A percentile compares a stretch with the other conserved stretches of the same genome.
These are phyloP conservation scores for Drosophila paranaensis DNA, from an alignment of 2,888 invertebrate genomes.

Conservation along the genomic window DNA sequence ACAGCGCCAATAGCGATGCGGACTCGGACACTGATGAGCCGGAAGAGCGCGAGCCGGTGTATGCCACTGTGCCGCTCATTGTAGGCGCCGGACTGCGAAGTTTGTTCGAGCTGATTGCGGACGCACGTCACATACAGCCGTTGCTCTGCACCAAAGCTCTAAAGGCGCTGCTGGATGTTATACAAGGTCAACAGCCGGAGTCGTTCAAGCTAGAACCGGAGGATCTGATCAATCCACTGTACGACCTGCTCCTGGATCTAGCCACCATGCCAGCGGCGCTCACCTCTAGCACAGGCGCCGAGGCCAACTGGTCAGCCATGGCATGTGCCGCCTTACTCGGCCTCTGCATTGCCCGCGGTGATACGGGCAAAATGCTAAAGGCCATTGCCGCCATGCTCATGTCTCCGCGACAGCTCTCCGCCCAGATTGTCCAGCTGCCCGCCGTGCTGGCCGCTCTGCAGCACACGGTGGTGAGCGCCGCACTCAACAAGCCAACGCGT, in stretches of 20 bases:
- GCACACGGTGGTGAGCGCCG: slow-evolving; percentile 94
- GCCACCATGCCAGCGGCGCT: slow-evolving; percentile 88
- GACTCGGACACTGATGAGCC: slow-evolving; percentile 86
- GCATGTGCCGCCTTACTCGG: slow-evolving; percentile 97
- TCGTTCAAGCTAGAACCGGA: slow-evolving; percentile 84
- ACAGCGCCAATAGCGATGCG: slow-evolving; percentile 83
- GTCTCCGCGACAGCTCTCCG: slow-evolving; percentile 91
- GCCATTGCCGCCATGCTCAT: slow-evolving; percentile 95
- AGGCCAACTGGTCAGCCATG: slow-evolving; percentile 91
- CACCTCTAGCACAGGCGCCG: slow-evolving; percentile 82
- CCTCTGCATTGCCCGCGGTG: slow-evolving; percentile 95
- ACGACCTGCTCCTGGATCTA: slow-evolving; percentile 93
- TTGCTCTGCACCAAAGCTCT: slow-evolving; percentile 95
- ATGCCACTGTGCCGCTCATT: slow-evolving; percentile 87
- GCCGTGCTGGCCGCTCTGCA: slow-evolving; percentile 93
- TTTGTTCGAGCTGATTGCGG: slow-evolving; percentile 95
- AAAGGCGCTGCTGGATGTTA: slow-evolving; percentile 93
- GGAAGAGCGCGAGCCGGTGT: slow-evolving; percentile 85
- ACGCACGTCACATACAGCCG: slow-evolving; percentile 93
- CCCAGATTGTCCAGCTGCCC: slow-evolving; percentile 94
- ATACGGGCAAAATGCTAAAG: slow-evolving; percentile 94
- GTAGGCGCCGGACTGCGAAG: slow-evolving; percentile 93
- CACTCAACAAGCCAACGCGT: slow-evolving; percentile 92
- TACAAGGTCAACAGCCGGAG: slow-evolving; percentile 88
- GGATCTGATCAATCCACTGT: slow-evolving; percentile 91